Evolutionary conservation across 2,797 vertebrate genomes (phyloP).

Genomic region (Leuciscus waleckii): DNA sequence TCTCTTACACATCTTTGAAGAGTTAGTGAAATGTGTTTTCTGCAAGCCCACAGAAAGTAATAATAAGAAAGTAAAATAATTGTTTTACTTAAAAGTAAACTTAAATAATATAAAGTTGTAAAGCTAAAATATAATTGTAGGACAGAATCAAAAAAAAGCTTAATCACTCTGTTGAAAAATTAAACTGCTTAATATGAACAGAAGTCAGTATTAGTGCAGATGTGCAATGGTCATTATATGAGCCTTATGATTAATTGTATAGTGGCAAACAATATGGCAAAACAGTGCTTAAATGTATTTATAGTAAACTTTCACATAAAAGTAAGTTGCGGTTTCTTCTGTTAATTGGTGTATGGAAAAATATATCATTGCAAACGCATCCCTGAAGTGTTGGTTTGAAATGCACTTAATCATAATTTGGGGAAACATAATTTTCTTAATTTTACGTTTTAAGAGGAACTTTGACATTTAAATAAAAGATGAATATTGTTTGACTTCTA

Average conservation of each 20-base stretch:
- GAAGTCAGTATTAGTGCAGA: neutral
- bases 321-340: neutral
- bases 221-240: neutral
- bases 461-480: neutral
- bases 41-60: neutral
- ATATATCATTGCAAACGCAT: neutral
- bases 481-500: neutral
- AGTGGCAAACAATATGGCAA: neutral
- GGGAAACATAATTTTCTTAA: neutral
- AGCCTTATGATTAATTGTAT: neutral
- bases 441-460: neutral
- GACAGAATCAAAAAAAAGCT: neutral
- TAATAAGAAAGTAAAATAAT: too few relatives aligned
- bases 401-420: conserved; percentile 15
- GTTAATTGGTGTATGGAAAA: neutral
- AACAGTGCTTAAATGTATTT: neutral
- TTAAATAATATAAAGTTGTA: neutral
- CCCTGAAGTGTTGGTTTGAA: neutral
- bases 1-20: neutral
- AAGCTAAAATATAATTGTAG: neutral
- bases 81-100: neutral
- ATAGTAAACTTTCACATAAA: neutral
- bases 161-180: neutral
- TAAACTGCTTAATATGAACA: neutral
- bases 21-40: neutral